These are phyloP conservation scores for Drosophila repletoides DNA, from an alignment of 1,140 invertebrate species.

Conservation along the genomic window DNA sequence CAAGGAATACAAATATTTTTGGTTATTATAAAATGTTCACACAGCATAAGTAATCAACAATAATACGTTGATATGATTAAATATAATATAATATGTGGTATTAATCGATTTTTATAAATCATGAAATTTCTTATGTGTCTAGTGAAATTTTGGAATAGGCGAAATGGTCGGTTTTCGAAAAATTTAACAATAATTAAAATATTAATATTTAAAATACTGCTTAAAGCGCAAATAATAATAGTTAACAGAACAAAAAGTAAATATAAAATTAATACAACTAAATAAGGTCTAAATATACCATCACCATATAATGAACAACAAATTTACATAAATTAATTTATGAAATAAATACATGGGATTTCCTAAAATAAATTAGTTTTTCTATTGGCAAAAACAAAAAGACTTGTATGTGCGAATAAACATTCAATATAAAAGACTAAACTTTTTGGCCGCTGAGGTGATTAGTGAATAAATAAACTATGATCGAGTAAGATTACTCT, in stretches of 20 bases:
- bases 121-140: neutral
- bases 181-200: neutral
- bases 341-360: neutral
- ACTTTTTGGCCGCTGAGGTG: slow-evolving; percentile 41
- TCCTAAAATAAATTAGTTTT: neutral
- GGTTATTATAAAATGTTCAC: slow-evolving; percentile 1
- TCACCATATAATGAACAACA: neutral
- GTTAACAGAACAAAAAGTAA: neutral
- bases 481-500: slow-evolving; percentile 64
- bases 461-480: slow-evolving; percentile 34
- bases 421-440: slow-evolving; percentile 20
- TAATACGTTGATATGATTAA: neutral
- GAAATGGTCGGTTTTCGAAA: neutral
- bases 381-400: slow-evolving; percentile 2
- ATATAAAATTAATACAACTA: slow-evolving; percentile 1
- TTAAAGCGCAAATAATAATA: slow-evolving; percentile 33
- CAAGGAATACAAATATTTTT: slow-evolving; percentile 29
- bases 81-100: slow-evolving; percentile 1
- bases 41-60: slow-evolving; percentile 7
- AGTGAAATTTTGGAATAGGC: neutral
- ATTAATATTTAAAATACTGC: slow-evolving; percentile 46
- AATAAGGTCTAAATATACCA: neutral
- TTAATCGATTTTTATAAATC: slow-evolving; percentile 11
- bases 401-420: neutral
- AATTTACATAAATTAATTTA: neutral